Evolutionary conservation across 2,797 vertebrate species (phyloP).

Genomic region (Malurus leucopterus): DNA sequence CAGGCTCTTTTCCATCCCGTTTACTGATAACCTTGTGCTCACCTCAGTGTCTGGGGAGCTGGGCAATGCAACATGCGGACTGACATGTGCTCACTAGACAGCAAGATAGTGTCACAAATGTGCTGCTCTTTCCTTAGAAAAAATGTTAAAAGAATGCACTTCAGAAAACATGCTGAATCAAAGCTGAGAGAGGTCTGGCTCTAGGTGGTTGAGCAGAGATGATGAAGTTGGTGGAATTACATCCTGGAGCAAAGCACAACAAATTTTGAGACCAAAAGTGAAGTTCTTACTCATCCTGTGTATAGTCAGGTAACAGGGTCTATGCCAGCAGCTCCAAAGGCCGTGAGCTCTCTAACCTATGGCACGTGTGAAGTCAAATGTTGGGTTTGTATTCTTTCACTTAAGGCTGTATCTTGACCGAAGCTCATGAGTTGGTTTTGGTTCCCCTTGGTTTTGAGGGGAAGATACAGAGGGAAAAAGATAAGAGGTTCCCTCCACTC

Average conservation of each 20-base stretch:
- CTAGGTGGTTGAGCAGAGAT: background rate
- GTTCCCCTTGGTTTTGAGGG: background rate
- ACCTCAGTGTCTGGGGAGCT: background rate
- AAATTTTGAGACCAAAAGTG: background rate
- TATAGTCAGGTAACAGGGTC: background rate
- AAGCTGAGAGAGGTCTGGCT: background rate
- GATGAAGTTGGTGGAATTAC: accelerated
- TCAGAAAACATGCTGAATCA: conserved; percentile 2
- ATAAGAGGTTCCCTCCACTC: background rate
- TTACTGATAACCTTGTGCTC: background rate
- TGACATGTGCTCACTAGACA: background rate
- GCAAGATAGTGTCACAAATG: background rate
- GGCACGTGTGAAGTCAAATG: background rate
- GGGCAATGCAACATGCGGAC: background rate
- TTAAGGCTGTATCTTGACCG: conserved; percentile 27
- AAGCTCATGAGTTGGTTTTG: background rate
- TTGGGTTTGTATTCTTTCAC: background rate
- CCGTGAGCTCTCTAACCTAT: background rate
- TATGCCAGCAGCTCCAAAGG: background rate
- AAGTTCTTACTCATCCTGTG: background rate
- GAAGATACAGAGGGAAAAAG: background rate
- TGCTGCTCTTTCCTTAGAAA: background rate
- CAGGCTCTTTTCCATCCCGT: background rate
- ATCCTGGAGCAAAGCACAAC: background rate
- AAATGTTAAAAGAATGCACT: background rate